phyloP scores from a whole-genome alignment of 2,888 invertebrate species.

The Acanthosepion lycidas region DNA sequence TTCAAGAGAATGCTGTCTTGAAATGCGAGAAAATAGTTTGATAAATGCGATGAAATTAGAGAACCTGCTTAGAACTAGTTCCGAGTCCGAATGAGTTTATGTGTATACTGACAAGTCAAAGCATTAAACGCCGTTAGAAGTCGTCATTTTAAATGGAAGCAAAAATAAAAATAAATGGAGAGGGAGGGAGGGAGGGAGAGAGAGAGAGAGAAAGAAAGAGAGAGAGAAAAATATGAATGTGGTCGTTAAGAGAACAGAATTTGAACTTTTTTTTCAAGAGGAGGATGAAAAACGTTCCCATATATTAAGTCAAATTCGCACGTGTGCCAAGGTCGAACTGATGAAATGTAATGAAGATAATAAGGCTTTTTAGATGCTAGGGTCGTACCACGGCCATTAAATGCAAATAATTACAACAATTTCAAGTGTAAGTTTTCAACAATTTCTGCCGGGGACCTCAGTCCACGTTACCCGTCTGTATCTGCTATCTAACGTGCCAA shows the following conservation, averaged over 20 bases:
- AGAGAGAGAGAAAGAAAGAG: not conserved
- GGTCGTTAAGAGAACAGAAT: not conserved
- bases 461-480: too few species aligned
- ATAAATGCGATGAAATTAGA: too few species aligned
- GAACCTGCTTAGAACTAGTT: too few species aligned
- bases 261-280: not conserved
- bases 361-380: not conserved
- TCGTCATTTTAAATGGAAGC: not conserved
- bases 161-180: too few species aligned
- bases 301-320: not conserved
- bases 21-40: too few species aligned
- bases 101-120: not conserved
- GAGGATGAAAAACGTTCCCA: not conserved
- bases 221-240: not conserved
- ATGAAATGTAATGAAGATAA: not conserved
- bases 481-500: too few species aligned
- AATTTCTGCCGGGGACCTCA: too few species aligned
- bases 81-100: too few species aligned
- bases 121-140: not conserved
- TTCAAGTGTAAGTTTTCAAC: not conserved
- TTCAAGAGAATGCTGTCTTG: too few species aligned
- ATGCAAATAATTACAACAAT: not conserved
- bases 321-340: not conserved
- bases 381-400: not conserved
- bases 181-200: not conserved